A percentile compares a stretch with the other conserved stretches of the same genome.
Conservation (phyloP, 2,797 vertebrate species). For the Melanotaenia boesemani region DNA sequence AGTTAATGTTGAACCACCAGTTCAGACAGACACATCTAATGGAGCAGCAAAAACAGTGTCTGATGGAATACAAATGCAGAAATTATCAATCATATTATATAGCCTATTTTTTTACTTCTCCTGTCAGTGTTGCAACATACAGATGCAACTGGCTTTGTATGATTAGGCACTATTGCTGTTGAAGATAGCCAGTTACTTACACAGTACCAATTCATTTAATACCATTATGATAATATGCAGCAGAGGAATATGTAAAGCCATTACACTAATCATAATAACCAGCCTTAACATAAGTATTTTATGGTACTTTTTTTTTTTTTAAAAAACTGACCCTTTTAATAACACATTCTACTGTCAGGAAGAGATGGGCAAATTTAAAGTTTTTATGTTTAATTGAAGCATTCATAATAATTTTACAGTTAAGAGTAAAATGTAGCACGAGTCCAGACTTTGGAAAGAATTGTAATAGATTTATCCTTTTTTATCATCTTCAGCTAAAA, state of each 20-base stretch:
- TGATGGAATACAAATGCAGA: slow-evolving; percentile 53
- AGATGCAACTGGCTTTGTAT: slow-evolving; percentile 44
- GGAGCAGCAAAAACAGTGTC: slow-evolving; percentile 48
- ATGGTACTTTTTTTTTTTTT: not conserved
- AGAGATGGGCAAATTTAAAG: not conserved
- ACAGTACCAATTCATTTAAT: slow-evolving; percentile 15
- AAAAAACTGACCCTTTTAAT: not conserved
- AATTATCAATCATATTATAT: slow-evolving; percentile 75
- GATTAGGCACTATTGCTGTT: slow-evolving; percentile 47
- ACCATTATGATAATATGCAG: slow-evolving; percentile 2
- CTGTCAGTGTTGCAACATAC: slow-evolving; percentile 49
- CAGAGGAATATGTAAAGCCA: slow-evolving; percentile 5
- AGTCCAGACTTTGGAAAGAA: not conserved
- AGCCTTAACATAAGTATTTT: slow-evolving; percentile 8
- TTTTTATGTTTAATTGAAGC: not conserved
- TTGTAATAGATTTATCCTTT: not conserved
- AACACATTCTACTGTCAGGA: not conserved
- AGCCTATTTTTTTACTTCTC: slow-evolving; percentile 72
- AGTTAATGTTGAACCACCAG: slow-evolving; percentile 43
- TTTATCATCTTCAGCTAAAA: not conserved
- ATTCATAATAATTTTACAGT: not conserved
- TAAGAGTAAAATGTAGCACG: not conserved
- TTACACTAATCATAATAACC: slow-evolving; percentile 52
- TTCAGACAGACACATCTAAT: slow-evolving; percentile 58
- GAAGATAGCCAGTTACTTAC: slow-evolving; percentile 10